Percentiles rank a stretch among this genome's conserved stretches.
Evolutionary conservation across 2,113 vertebrate species (phyloP).

Genomic region (Silurus glanis): DNA sequence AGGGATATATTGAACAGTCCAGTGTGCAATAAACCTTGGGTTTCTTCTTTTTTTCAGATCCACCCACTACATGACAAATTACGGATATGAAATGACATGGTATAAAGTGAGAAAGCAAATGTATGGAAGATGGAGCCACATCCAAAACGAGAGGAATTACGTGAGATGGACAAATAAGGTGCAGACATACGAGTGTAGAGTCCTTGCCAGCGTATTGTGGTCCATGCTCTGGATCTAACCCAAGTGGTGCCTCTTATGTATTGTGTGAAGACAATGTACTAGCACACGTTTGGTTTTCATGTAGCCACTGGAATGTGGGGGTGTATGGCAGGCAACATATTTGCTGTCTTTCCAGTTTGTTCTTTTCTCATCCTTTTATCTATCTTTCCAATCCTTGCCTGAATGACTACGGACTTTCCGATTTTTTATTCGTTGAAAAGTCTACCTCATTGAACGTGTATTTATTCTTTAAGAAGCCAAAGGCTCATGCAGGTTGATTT

Average conservation of each 20-base stretch:
- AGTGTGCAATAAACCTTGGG: neutral
- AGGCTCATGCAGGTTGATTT: neutral
- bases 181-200: slow-evolving; percentile 6
- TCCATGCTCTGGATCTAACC: neutral
- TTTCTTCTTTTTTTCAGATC: neutral
- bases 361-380: neutral
- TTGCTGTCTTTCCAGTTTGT: slow-evolving; percentile 12
- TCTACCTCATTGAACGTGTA: neutral
- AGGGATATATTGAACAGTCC: neutral
- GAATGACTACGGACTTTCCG: neutral
- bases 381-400: neutral
- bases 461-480: neutral
- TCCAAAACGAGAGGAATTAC: slow-evolving; percentile 8
- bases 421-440: neutral
- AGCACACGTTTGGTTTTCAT: neutral
- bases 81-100: neutral
- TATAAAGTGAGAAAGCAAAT: slow-evolving; percentile 21
- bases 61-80: slow-evolving; percentile 1
- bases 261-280: slow-evolving; percentile 8
- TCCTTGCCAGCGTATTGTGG: neutral
- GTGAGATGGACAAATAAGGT: slow-evolving; percentile 36
- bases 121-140: neutral
- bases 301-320: neutral
- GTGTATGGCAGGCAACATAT: neutral
- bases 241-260: neutral